phyloP scores from a whole-genome alignment of 1,140 invertebrate genomes.

The Sweltsa coloradensis region DNA sequence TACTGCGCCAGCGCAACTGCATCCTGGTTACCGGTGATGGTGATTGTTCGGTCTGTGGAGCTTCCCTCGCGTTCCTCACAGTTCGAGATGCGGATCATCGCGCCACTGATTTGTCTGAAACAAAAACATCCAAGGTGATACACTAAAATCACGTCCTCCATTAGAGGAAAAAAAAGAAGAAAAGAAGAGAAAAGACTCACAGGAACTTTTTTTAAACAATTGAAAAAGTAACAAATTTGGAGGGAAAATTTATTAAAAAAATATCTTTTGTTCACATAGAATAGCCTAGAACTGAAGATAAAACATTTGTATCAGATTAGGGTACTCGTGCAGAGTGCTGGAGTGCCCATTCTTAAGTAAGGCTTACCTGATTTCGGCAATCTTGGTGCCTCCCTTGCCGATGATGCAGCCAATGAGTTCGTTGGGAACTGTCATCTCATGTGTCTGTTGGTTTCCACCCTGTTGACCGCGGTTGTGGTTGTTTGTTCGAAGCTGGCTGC shows the following conservation, averaged over 20 bases:
- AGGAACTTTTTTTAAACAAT: no score
- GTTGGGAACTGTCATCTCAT: constrained; percentile 98
- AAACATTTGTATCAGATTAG: no score
- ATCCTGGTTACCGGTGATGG: constrained; percentile 51
- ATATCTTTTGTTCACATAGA: no score
- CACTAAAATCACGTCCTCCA: neutral
- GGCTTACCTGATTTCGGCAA: constrained; percentile 86
- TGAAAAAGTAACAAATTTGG: no score
- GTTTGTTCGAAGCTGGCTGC: constrained; percentile 72
- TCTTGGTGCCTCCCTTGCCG: constrained; percentile 98
- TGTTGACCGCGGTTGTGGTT: constrained; percentile 59
- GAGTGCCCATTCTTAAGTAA: no score
- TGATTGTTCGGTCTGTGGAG: constrained; percentile 46
- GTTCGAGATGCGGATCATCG: constrained; percentile 56
- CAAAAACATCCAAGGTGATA: constrained; percentile 7
- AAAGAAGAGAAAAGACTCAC: no score
- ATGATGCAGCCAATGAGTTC: constrained; percentile 98
- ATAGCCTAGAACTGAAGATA: no score
- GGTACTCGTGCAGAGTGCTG: no score
- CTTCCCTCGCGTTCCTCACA: constrained; percentile 44
- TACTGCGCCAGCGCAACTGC: constrained; percentile 54
- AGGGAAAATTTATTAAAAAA: no score
- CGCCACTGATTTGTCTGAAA: constrained; percentile 50
- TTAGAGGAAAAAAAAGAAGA: neutral
- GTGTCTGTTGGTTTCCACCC: constrained; percentile 70